Base-by-base conservation (phyloP, 2,113 vertebrate genomes). In the Tachycineta bicolor region DNA sequence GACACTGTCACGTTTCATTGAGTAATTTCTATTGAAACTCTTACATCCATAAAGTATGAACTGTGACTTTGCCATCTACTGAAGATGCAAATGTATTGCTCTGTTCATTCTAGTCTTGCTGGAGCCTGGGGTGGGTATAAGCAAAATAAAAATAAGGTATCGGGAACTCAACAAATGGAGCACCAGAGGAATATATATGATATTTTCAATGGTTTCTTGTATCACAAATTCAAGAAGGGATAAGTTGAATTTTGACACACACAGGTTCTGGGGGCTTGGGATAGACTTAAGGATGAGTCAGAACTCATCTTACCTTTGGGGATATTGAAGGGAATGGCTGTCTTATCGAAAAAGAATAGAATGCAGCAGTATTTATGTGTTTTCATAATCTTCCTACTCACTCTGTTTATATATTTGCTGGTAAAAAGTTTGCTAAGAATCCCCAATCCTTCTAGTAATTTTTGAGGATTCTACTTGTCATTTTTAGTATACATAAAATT, bases 361-460 rank as follows among this genome's bases (percentile, higher is more conserved):
- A 67, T 53, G 70, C n/a, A 85, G 44, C 6, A 46, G 16, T 64
- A 64, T 22, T 22, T 93, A 81, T 92, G 90, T 89, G 39, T 90
- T 96, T 93, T 91, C 63, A 62, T 95, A 73, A 87, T 89, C 31
- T 96, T 94, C 96, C 53, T 76, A 50, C 71, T 89, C 17, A 18
- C 24, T 91, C 85, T 76, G n/a, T 94, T 95, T 50, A 47, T 23
- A 2, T 50, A 59, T 87, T 77, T 95, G 25, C 94, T 95, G 70
- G 23, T 29, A 44, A 59, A 95, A 94, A 43, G 3, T 78, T 55
- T 86, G 14, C 58, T 89, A 94, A 94, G 74, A 77, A 93, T 34
- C 3, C 25, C 9, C 21, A 70, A 1, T 9, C 10, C 17, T 64
- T 93, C 19, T 9, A 86, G 14, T 68, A 83, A 41, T 68, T 44